Conservation (phyloP, 2,113 vertebrate genomes). For the Canis aureus region DNA sequence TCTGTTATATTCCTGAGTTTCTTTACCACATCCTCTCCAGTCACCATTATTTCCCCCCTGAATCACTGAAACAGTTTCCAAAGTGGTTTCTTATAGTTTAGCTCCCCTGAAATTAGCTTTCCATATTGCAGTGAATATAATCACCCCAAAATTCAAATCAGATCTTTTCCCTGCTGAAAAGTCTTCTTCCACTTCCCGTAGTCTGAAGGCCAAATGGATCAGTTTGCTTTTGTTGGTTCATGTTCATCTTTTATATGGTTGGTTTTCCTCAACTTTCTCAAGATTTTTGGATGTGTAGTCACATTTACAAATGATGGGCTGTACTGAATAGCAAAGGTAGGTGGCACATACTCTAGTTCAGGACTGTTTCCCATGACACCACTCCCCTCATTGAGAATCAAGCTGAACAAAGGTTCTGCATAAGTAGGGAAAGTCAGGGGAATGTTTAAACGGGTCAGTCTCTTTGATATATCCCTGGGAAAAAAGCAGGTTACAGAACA, state of each 20-base stretch:
- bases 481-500: slow-evolving; percentile 19
- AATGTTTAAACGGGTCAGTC: slow-evolving; percentile 45
- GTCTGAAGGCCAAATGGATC: not conserved
- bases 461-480: slow-evolving; percentile 56
- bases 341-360: not conserved
- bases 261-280: not conserved
- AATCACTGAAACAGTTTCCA: not conserved
- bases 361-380: not conserved
- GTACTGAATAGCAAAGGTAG: not conserved
- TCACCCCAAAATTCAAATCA: not conserved
- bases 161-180: not conserved
- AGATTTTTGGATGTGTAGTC: not conserved
- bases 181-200: not conserved
- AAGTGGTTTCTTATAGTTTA: not conserved
- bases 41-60: not conserved
- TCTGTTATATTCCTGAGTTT: not conserved
- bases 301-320: not conserved
- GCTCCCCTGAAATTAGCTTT: not conserved
- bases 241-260: not conserved
- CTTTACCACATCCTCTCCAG: not conserved
- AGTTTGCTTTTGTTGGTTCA: not conserved
- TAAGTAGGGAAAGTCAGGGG: slow-evolving; percentile 20
- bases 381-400: not conserved
- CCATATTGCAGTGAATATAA: not conserved
- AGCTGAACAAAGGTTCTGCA: not conserved